These are phyloP conservation scores for Rousettus leschenaultii DNA, from an alignment of 2,113 vertebrate species.

Conservation along the genomic window DNA sequence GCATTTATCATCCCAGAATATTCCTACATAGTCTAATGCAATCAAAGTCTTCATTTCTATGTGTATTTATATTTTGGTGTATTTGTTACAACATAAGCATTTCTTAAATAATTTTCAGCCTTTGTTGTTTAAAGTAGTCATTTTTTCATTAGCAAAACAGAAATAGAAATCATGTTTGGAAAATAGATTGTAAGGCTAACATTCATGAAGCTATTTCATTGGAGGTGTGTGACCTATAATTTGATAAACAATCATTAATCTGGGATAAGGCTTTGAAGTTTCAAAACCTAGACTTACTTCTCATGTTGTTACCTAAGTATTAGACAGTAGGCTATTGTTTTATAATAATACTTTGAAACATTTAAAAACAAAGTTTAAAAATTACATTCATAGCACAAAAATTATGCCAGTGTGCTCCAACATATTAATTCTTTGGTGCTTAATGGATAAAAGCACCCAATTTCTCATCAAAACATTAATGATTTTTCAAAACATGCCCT, in stretches of 20 bases:
- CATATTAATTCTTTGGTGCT: not conserved
- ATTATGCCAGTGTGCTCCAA: not conserved
- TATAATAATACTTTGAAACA: not conserved
- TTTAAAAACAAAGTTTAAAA: not conserved
- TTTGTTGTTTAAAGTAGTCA: not conserved
- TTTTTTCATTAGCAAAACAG: constrained; percentile 10
- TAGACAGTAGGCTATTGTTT: not conserved
- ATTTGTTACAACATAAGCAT: not conserved
- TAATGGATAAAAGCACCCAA: not conserved
- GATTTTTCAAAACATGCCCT: not conserved
- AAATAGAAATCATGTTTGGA: not conserved
- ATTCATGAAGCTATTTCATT: not conserved
- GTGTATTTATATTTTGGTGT: not conserved
- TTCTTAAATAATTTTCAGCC: not conserved
- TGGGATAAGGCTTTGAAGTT: not conserved
- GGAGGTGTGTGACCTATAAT: not conserved
- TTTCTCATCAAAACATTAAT: not conserved
- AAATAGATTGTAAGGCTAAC: not conserved
- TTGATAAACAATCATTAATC: not conserved
- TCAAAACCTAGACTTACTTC: not conserved
- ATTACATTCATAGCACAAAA: not conserved
- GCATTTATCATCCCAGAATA: not conserved
- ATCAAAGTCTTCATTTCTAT: constrained; percentile 4
- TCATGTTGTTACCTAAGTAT: not conserved
- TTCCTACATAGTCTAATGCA: not conserved